A percentile compares a stretch with the other conserved stretches of the same genome.
These are phyloP conservation scores for Anorthoa munda DNA, from an alignment of 2,888 invertebrate species.

Conservation along the genomic window DNA sequence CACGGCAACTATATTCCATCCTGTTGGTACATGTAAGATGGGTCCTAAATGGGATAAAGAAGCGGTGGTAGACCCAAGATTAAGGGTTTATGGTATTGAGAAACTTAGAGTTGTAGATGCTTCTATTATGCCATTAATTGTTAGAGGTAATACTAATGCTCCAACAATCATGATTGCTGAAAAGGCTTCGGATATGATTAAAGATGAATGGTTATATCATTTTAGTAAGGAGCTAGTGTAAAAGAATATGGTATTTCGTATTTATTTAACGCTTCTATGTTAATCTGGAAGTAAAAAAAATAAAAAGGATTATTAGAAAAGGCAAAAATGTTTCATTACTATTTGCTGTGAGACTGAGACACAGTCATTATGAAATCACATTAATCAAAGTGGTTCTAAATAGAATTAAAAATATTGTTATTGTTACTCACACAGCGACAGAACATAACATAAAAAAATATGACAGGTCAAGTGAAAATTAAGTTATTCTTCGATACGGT, in stretches of 20 bases:
- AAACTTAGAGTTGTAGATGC: conserved; percentile 93
- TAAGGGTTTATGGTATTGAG: conserved; percentile 92
- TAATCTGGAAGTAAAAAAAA: conserved; percentile 1
- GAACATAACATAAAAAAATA: no score
- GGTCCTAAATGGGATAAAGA: conserved; percentile 91
- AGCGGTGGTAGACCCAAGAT: conserved; percentile 92
- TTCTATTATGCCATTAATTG: conserved; percentile 92
- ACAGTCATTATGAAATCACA: background rate
- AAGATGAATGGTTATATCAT: conserved; percentile 87
- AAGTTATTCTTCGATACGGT: no score
- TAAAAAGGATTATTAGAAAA: background rate
- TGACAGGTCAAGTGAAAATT: no score
- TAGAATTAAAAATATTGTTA: background rate
- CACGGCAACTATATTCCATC: conserved; percentile 93
- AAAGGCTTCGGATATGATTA: conserved; percentile 95
- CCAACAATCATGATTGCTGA: conserved; percentile 97
- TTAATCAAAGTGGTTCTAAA: no score
- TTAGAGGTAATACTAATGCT: conserved; percentile 95
- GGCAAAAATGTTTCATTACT: no score
- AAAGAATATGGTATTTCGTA: background rate
- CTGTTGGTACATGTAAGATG: conserved; percentile 94
- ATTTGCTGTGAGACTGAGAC: background rate
- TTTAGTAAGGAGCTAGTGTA: background rate
- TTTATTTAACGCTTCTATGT: conserved; percentile 22
- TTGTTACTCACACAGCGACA: no score